Evolutionary conservation across 2,113 vertebrate species (phyloP).

Genomic region (Rana temporaria): DNA sequence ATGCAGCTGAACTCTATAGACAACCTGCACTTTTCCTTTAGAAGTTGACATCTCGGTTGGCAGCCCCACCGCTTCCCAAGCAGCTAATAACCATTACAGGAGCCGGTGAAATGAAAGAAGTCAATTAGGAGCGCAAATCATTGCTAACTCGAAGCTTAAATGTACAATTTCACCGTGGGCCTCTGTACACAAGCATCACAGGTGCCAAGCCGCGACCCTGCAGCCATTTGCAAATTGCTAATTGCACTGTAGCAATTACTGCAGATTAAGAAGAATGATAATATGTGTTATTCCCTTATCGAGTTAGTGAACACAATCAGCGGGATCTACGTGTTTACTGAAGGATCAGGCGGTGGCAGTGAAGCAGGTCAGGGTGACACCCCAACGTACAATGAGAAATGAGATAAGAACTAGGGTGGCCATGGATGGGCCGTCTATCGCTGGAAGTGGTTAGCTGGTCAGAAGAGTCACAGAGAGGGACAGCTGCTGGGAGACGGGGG

Average conservation of each 20-base stretch:
- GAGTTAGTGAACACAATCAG: neutral
- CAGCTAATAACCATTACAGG: constrained; percentile 15
- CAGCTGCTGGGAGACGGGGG: too few species aligned
- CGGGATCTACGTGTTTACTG: neutral
- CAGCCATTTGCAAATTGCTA: neutral
- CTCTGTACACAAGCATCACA: neutral
- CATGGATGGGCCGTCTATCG: too few species aligned
- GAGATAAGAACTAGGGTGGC: too few species aligned
- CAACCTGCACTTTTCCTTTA: neutral
- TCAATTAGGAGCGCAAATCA: constrained; percentile 3
- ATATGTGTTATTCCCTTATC: neutral
- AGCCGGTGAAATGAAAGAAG: neutral
- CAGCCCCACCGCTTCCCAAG: neutral
- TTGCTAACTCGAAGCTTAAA: neutral
- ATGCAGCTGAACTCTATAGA: neutral
- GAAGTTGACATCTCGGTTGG: neutral
- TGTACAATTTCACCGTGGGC: neutral
- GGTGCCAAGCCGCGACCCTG: constrained; percentile 11
- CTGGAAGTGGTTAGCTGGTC: too few species aligned
- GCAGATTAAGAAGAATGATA: constrained; percentile 15
- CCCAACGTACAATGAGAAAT: too few species aligned
- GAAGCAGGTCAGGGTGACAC: too few species aligned
- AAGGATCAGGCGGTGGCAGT: too few species aligned
- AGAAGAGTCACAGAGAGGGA: too few species aligned
- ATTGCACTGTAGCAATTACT: constrained; percentile 23